These are phyloP conservation scores for Crenuchus spilurus DNA, from an alignment of 2,797 vertebrate species.

Conservation along the genomic window DNA sequence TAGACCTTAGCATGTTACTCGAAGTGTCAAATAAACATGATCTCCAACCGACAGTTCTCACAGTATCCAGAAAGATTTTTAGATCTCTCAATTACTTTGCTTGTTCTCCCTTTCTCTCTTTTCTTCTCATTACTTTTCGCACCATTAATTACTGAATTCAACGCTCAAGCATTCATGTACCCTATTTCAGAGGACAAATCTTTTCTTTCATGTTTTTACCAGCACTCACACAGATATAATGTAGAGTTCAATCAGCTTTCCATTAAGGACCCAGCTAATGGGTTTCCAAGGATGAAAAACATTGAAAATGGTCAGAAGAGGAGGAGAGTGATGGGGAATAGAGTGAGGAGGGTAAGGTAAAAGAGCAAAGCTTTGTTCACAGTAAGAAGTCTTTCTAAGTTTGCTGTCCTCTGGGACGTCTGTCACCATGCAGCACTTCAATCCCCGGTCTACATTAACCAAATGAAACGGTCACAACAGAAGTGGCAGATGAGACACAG, in stretches of 20 bases:
- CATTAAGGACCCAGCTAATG: not conserved
- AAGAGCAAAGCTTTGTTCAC: conserved; percentile 31
- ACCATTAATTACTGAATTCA: too few relatives aligned
- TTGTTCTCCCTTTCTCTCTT: not conserved
- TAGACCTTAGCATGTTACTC: not conserved
- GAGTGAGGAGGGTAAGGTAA: not conserved
- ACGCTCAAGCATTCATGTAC: too few relatives aligned
- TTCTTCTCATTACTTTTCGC: too few relatives aligned
- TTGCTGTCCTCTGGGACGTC: conserved; percentile 27
- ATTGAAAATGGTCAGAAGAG: not conserved
- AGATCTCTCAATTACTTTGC: not conserved
- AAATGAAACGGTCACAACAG: conserved; percentile 39
- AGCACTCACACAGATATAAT: not conserved
- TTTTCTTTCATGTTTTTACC: not conserved
- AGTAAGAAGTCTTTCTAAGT: conserved; percentile 4
- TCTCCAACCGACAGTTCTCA: not conserved
- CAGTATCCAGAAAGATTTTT: too few relatives aligned
- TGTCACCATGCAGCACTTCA: conserved; percentile 22
- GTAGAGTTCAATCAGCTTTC: not conserved
- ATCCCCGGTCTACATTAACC: conserved; percentile 32
- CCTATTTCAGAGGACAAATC: too few relatives aligned
- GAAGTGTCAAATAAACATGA: not conserved
- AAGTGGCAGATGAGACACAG: conserved; percentile 15
- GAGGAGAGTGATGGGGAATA: not conserved
- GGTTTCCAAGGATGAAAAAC: not conserved